These are phyloP conservation scores for Papilio demoleus DNA, from an alignment of 2,888 invertebrate genomes.

Conservation along the genomic window DNA sequence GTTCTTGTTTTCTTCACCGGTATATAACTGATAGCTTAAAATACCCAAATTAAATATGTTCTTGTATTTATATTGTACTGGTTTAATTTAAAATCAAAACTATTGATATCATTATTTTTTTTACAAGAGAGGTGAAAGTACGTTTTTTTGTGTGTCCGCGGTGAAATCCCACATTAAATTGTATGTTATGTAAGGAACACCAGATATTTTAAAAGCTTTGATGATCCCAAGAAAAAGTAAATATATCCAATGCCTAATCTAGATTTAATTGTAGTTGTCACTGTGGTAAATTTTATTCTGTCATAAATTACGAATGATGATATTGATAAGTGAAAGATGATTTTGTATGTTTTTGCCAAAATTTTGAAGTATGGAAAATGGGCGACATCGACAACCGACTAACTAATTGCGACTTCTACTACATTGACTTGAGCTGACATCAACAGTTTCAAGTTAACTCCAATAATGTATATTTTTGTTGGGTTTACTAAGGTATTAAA, in stretches of 20 bases:
- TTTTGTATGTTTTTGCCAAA: no score
- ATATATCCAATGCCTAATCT: no score
- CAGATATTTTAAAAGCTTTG: neutral
- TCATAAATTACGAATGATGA: no score
- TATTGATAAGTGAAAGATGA: no score
- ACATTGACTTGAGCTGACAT: no score
- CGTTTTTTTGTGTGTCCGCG: neutral
- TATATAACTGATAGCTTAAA: neutral
- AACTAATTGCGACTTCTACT: no score
- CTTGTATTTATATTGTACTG: neutral
- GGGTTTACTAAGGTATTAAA: constrained; percentile 36
- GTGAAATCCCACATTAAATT: neutral
- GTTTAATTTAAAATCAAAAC: neutral
- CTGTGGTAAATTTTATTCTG: no score
- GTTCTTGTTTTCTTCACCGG: neutral
- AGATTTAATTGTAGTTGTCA: no score
- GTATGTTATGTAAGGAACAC: no score
- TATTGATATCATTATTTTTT: neutral
- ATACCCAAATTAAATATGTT: neutral
- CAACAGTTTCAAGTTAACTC: no score
- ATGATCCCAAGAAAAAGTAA: neutral
- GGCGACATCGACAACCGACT: no score
- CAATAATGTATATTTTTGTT: neutral
- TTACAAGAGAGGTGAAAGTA: neutral
- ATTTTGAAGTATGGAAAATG: no score